Percentiles rank a stretch among this genome's conserved stretches.
Evolutionary conservation across 2,888 invertebrate species (phyloP).

Genomic region (Eremobia ochroleuca): DNA sequence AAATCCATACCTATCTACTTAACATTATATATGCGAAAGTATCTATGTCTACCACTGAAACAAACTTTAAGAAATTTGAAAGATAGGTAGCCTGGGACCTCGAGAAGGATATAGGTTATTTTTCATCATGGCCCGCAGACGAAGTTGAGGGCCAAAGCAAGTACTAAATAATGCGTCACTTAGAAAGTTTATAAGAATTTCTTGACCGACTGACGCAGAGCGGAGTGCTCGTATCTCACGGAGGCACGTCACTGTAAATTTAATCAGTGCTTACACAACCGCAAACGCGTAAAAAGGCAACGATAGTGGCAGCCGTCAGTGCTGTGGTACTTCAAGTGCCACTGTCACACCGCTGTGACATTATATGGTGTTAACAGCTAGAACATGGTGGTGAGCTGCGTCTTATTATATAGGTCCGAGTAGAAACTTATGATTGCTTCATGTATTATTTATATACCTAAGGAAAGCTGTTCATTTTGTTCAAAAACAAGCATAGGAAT

Average conservation of each 20-base stretch:
- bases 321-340: neutral
- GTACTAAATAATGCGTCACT: neutral
- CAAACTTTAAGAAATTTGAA: neutral
- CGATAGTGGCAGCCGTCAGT: constrained; percentile 37
- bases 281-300: constrained; percentile 30
- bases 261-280: constrained; percentile 34
- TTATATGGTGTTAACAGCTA: no score
- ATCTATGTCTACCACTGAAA: no score
- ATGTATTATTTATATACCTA: neutral
- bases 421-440: neutral
- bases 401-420: neutral
- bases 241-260: constrained; percentile 26
- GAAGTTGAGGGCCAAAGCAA: no score
- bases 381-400: no score
- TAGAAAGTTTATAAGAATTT: neutral
- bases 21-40: neutral
- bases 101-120: no score
- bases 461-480: neutral
- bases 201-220: neutral
- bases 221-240: neutral
- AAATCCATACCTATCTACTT: neutral
- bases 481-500: neutral
- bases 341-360: constrained; percentile 41
- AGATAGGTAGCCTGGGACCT: neutral
- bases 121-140: neutral